These are phyloP conservation scores for Halichondria panicea DNA, from an alignment of 37 sponge, comb jelly and placozoan species.

Conservation along the genomic window DNA sequence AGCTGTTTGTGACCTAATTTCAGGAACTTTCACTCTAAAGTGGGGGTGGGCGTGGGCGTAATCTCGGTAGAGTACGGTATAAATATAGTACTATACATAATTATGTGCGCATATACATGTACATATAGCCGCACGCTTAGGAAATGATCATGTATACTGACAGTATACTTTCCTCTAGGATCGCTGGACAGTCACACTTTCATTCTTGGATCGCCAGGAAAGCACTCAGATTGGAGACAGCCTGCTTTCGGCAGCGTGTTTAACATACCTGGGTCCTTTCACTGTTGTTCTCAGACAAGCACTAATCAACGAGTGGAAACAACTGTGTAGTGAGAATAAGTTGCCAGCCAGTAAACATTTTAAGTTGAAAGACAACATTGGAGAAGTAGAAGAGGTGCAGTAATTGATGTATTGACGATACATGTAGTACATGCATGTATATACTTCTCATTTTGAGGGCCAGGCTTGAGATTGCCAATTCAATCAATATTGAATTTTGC, in stretches of 20 bases:
- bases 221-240: constrained; percentile 57
- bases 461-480: no score
- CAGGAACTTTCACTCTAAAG: neutral
- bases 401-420: no score
- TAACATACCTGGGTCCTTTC: constrained; percentile 67
- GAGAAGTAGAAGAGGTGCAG: constrained; percentile 13
- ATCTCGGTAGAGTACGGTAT: no score
- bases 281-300: constrained; percentile 32
- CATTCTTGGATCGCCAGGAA: constrained; percentile 19
- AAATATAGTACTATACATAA: no score
- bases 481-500: no score
- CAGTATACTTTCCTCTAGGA: constrained; percentile 14
- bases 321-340: constrained; percentile 44
- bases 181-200: constrained; percentile 52
- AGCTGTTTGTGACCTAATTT: no score
- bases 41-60: no score
- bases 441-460: neutral
- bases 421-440: neutral
- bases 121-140: neutral
- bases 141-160: neutral
- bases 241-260: constrained; percentile 51
- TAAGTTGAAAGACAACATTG: constrained; percentile 1
- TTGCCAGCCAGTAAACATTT: constrained; percentile 15
- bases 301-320: constrained; percentile 56
- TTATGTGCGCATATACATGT: neutral